A percentile compares a stretch with the other conserved stretches of the same genome.
Conservation (phyloP, 2,888 invertebrate genomes). For the Drosophila quinaria region DNA sequence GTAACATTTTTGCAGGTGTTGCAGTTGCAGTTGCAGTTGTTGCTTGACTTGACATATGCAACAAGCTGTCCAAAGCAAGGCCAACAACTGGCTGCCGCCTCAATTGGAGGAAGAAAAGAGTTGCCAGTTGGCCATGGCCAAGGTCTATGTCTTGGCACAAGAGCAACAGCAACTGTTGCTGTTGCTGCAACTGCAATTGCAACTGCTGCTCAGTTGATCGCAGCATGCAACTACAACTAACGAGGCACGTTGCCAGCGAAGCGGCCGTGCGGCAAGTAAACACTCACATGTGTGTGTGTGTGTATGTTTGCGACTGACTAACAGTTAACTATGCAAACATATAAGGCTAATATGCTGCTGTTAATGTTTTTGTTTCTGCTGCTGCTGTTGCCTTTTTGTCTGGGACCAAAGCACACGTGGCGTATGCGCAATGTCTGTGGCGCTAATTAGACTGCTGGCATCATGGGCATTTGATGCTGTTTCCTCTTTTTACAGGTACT, state of each 20-base stretch:
- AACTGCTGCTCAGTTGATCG: constrained; percentile 10
- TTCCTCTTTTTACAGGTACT: neutral
- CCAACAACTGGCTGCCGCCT: constrained; percentile 46
- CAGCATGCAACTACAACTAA: constrained; percentile 49
- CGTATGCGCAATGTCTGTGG: constrained; percentile 64
- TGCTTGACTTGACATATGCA: constrained; percentile 59
- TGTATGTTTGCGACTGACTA: constrained; percentile 39
- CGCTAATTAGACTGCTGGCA: constrained; percentile 58
- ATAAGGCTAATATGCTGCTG: constrained; percentile 58
- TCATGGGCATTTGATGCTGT: neutral
- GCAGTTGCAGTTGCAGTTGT: constrained; percentile 17
- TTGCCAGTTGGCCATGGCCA: constrained; percentile 55
- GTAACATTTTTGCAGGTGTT: constrained; percentile 22
- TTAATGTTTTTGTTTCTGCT: neutral
- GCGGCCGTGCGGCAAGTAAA: constrained; percentile 74
- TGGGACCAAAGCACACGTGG: constrained; percentile 60
- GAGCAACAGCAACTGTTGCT: constrained; percentile 51
- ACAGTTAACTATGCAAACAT: constrained; percentile 71
- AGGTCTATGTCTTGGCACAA: constrained; percentile 51
- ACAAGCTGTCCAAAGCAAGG: constrained; percentile 63
- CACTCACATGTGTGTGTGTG: constrained; percentile 6
- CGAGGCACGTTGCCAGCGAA: constrained; percentile 67
- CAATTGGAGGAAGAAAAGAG: constrained; percentile 1
- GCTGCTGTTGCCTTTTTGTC: constrained; percentile 21
- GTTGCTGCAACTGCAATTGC: constrained; percentile 18